Base-by-base conservation (phyloP, 1,140 invertebrate genomes). In the Aphelinus certus region DNA sequence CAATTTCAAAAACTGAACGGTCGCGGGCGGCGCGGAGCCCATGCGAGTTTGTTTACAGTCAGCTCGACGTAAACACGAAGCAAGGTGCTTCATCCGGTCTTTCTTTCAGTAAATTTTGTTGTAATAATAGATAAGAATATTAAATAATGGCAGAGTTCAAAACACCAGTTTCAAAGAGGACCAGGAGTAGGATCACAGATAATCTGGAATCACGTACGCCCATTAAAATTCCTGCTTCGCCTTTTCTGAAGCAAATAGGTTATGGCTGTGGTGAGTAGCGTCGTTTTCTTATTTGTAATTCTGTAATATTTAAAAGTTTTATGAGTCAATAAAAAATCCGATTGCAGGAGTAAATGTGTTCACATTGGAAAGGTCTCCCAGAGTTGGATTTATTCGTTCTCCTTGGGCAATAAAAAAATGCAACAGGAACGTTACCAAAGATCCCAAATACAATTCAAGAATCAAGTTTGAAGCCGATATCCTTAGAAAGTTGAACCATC, bases 401-500 rank as follows among this genome's bases (percentile, higher is more conserved):
- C 95, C 95, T 1, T 96, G 94, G 95, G 95, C 94, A 3, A 88
- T 96, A 1, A 96, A 96, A 81, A 93, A 92, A 86, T 77, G 93
- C 1, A 91, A 90, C 75, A 81, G 88, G 67, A 85, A 86, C 61
- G 57, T 82, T 48, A 69, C 76, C 64, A 79, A 83, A 73, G 81
- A 85, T 64, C 62, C 81, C 6, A 77, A 81, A 70, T 89, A 88
- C 68, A 86, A 87, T 62, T 81, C 90, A 49, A 87, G 94, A 2
- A 88, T 96, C 45, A 86, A 89, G 75, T 84, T 89, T 1, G 95
- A 96, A 87, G 95, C 94, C 1, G 88, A 92, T 26, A 84, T 94
- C 68, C 83, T 94, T 42, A 90, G 91, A 72, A 88, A 90, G 70
- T 88, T 96, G 56, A 91, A 91, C 46, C 95, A 96, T 88, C 94